Base-by-base conservation (phyloP, 2,113 vertebrate species). In the Amphilophus citrinellus region DNA sequence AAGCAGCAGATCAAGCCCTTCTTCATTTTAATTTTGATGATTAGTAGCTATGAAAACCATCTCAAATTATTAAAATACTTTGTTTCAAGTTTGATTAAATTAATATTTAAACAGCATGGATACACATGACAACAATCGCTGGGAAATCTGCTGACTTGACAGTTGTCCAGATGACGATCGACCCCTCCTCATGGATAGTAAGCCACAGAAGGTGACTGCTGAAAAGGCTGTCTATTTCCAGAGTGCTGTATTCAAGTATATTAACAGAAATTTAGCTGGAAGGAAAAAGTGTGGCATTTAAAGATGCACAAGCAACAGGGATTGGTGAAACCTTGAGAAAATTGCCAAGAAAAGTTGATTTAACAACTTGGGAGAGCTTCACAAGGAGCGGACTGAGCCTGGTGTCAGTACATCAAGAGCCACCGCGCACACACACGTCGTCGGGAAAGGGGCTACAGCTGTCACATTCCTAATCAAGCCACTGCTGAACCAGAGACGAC, bases 201-300 rank as follows among this genome's bases (percentile, higher is more conserved):
- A 37, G 32, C 32, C 63, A 68, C 63, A 68, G 63, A 42, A 68
- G 44, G 2, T 47, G n/a, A 47, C 27, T 44, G 63, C 7, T 71
- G 42, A 50, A 50, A 30, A 30, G 15, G 11, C 27, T 53, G 10
- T 17, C 44, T 42, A 27, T 71, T 44, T 71, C 44, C 66, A 71
- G 15, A 71, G 24, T 50, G 22, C 0, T 11, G 9, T 20, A 30
- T 5, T 15, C 17, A 50, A 30, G 65, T 0, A 71, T 71, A 30
- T 50, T 50, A 20, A 50, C 50, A 10, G 27, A 71, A 71, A 30
- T 50, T 27, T 20, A 17, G 50, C 44, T 50, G 24, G 10, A 50
- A 50, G 9, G 44, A 44, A 20, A 50, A 50, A 50, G 15, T 20
- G 24, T 50, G 65, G 15, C 9, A 1, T 42, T 5, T 7, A 68